These are phyloP conservation scores for Drosophila pallidifrons DNA, from an alignment of 1,140 invertebrate genomes.

Conservation along the genomic window DNA sequence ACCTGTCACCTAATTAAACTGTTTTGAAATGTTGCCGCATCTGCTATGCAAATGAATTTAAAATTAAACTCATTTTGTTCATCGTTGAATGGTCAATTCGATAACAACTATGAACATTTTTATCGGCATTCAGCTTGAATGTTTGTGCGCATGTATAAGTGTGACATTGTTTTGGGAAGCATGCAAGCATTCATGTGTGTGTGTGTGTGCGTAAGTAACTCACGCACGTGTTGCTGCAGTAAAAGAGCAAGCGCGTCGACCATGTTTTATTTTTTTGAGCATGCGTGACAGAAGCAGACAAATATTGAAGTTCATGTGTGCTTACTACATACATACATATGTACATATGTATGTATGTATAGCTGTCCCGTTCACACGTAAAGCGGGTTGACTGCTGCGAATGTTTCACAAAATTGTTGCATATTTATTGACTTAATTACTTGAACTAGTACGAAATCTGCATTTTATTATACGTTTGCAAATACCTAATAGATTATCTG, in stretches of 20 bases:
- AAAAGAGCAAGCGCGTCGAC: not conserved
- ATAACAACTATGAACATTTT: no score
- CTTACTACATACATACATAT: no score
- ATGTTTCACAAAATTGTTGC: no score
- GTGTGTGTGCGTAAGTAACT: not conserved
- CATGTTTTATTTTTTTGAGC: constrained; percentile 3
- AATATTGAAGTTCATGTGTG: no score
- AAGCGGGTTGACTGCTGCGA: no score
- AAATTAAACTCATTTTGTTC: not conserved
- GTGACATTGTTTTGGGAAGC: no score
- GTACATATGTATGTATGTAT: no score
- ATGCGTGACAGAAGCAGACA: no score
- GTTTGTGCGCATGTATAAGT: not conserved
- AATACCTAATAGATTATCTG: constrained; percentile 25
- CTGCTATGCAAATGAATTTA: constrained; percentile 1
- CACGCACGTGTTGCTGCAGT: not conserved
- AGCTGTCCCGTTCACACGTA: no score
- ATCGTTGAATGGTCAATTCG: constrained; percentile 1
- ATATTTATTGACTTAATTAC: no score
- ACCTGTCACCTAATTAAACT: constrained; percentile 9
- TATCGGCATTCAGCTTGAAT: no score
- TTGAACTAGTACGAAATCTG: no score
- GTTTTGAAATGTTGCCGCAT: constrained; percentile 4
- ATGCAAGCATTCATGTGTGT: not conserved
- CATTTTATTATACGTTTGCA: not conserved